Conservation (phyloP, 2,888 invertebrate genomes). For the Teinopalpus imperialis region DNA sequence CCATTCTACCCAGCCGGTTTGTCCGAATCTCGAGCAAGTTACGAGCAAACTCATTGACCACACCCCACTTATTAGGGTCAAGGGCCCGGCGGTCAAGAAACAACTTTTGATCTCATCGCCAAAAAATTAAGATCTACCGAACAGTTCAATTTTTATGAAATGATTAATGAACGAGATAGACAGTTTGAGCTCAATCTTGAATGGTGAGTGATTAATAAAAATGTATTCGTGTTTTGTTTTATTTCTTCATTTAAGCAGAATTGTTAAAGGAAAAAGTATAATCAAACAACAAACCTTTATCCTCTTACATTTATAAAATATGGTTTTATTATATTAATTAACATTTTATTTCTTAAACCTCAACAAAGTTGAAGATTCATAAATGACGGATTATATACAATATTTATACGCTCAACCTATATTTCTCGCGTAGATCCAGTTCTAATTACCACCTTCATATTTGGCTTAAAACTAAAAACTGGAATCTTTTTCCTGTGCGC, state of each 20-base stretch:
- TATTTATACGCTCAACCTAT: too few species aligned
- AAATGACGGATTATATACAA: too few species aligned
- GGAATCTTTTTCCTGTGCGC: too few species aligned
- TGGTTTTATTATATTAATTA: not conserved
- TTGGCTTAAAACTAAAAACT: too few species aligned
- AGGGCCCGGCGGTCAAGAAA: constrained; percentile 53
- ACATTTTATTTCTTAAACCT: not conserved
- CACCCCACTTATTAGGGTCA: constrained; percentile 36
- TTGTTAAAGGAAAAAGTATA: too few species aligned
- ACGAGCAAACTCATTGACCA: constrained; percentile 35
- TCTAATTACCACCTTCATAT: too few species aligned
- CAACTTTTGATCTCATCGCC: constrained; percentile 40
- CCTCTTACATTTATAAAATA: too few species aligned
- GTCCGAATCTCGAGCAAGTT: constrained; percentile 14
- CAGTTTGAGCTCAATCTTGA: constrained; percentile 2
- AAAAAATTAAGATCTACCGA: constrained; percentile 26
- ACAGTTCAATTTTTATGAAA: not conserved
- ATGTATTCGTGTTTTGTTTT: not conserved
- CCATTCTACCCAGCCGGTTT: constrained; percentile 12
- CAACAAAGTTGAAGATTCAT: too few species aligned
- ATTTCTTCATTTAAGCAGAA: not conserved
- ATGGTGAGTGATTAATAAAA: not conserved
- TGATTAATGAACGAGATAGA: constrained; percentile 2
- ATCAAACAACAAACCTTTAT: too few species aligned
- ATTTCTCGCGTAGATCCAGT: too few species aligned